Conservation (phyloP, 2,888 invertebrate species). For the Bursaphelenchus okinawaensis region DNA sequence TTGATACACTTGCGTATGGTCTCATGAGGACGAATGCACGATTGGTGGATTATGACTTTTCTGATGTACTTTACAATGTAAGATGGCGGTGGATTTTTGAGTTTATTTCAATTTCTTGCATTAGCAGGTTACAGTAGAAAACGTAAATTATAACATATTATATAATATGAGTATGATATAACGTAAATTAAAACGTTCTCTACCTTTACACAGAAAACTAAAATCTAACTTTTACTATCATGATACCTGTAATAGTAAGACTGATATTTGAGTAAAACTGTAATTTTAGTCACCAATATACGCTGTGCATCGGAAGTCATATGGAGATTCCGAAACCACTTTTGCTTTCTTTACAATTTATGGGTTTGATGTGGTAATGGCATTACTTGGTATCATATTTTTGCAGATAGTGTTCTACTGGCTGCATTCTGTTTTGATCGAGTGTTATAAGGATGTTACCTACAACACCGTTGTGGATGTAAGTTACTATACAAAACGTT, state of each 20-base stretch:
- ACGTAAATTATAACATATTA: too few relatives aligned
- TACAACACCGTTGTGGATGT: background rate
- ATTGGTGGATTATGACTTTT: background rate
- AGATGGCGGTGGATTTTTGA: background rate
- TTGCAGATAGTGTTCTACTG: background rate
- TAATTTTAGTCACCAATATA: conserved; percentile 8
- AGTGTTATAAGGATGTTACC: background rate
- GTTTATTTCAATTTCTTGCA: background rate
- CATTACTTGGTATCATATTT: background rate
- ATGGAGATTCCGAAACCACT: background rate
- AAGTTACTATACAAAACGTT: background rate
- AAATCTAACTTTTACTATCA: too few relatives aligned
- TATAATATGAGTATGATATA: too few relatives aligned
- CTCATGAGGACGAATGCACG: background rate
- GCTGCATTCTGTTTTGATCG: background rate
- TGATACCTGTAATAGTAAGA: too few relatives aligned
- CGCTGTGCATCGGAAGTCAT: background rate
- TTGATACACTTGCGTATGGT: background rate
- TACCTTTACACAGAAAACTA: too few relatives aligned
- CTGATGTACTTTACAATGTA: background rate
- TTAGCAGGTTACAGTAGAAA: too few relatives aligned
- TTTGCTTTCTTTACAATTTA: background rate
- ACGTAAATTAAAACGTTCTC: too few relatives aligned
- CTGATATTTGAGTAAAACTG: too few relatives aligned
- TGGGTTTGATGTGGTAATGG: background rate